Evolutionary conservation across 2,113 vertebrate genomes (phyloP).

Genomic region (Oreochromis aureus): DNA sequence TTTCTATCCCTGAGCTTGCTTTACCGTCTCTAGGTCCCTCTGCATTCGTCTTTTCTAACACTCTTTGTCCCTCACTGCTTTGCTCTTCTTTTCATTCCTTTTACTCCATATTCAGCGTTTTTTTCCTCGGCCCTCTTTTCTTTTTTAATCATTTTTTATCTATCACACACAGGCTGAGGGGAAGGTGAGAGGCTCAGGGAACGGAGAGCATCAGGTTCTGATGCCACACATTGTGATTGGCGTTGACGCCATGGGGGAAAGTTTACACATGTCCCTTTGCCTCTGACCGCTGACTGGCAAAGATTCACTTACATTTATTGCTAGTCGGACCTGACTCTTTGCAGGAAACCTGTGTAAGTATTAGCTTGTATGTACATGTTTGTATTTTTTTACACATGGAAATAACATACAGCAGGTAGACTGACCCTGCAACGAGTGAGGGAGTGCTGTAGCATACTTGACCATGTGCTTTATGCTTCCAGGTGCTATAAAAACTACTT

Average conservation of each 20-base stretch:
- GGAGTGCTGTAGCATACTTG: neutral
- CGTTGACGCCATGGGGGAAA: neutral
- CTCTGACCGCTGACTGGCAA: neutral
- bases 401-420: neutral
- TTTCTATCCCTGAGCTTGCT: constrained; percentile 17
- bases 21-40: constrained; percentile 17
- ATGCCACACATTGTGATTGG: constrained; percentile 12
- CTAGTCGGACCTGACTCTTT: neutral
- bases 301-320: neutral
- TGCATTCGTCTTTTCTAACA: neutral
- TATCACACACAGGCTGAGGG: constrained; percentile 22
- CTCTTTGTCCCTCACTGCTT: constrained; percentile 3
- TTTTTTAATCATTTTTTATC: constrained; percentile 38
- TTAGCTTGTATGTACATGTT: neutral
- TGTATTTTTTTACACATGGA: neutral
- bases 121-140: rapidly evolving
- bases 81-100: constrained; percentile 27
- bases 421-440: neutral
- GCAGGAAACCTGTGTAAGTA: neutral
- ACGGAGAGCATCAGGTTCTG: neutral
- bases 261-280: neutral
- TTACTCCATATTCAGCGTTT: constrained; percentile 15
- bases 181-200: neutral
- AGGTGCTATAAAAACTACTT: neutral
- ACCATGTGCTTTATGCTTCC: neutral